Conservation (phyloP, 1,140 invertebrate genomes). For the Drosophila pruinosa region DNA sequence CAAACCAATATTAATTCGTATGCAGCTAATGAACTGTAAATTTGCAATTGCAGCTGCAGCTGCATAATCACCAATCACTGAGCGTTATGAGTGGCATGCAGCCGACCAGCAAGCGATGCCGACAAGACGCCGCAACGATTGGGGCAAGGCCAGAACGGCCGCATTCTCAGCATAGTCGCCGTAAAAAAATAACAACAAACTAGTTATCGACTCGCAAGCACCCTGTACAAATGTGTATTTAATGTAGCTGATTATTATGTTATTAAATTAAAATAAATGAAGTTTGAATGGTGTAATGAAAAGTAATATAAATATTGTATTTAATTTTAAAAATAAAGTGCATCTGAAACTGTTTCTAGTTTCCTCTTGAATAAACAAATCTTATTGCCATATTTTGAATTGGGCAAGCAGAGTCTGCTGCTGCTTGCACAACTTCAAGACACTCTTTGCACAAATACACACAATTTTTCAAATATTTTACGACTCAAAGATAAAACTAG, state of each 20-base stretch:
- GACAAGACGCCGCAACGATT: not conserved
- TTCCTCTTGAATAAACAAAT: too few species aligned
- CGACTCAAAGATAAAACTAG: too few species aligned
- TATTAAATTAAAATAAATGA: not conserved
- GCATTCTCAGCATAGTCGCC: conserved; percentile 49
- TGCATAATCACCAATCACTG: conserved; percentile 35
- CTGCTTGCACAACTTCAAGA: not conserved
- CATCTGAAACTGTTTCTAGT: too few species aligned
- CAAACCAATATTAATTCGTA: conserved; percentile 28
- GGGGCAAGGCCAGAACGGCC: conserved; percentile 18
- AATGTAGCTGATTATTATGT: too few species aligned
- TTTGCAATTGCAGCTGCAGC: conserved; percentile 42
- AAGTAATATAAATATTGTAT: too few species aligned
- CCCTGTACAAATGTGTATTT: not conserved
- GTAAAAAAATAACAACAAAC: not conserved
- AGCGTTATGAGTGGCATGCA: conserved; percentile 17
- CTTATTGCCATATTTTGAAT: too few species aligned
- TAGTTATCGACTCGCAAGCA: not conserved
- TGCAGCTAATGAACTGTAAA: conserved; percentile 47
- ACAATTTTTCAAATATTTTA: too few species aligned
- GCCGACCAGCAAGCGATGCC: not conserved
- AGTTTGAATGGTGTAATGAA: too few species aligned
- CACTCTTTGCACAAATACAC: not conserved
- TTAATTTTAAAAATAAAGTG: too few species aligned
- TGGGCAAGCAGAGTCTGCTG: too few species aligned